Base-by-base conservation (phyloP, 2,113 vertebrate species). In the Phalacrocorax pelagicus region DNA sequence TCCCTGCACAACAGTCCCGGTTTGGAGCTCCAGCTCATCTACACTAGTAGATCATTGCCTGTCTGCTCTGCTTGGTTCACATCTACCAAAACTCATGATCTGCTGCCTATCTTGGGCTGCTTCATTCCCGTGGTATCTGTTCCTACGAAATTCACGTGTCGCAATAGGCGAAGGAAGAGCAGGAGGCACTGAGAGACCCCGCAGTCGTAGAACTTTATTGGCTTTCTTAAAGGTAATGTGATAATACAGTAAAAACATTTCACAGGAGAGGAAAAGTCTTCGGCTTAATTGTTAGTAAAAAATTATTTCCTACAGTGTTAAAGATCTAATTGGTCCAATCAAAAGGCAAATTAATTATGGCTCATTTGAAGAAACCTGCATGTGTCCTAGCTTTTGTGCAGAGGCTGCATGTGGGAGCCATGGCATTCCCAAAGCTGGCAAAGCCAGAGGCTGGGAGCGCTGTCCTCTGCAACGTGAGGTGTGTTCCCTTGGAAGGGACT, bases 301-400 rank as follows among this genome's bases (percentile, higher is more conserved):
- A 96, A 94, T 72, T 80, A 89, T 96, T 95, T 97, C 92, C 88
- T 80, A 40, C 65, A 72, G 94, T 93, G 94, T 73, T 91, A 44
- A 66, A 66, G 95, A 96, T 90, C 86, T 97, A 96, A 97, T 97
- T 95, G 96, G 89, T 89, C 96, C 81, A 95, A 95, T 95, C 85
- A 82, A 93, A 96, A 95, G 96, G 94, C 95, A 97, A 90, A 93
- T 97, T 96, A 95, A 97, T 84, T 93, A 84, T 11, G 15, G 90
- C 96, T 97, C 94, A 49, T 97, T 97, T 94, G 96, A 73, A 89
- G 91, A 70, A 75, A 81, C 92, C 84, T 75, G 89, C 78, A 2
- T 86, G 89, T 59, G 91, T 38, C 88, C 84, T 20, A 11, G 62
- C 51, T 55, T n/a, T 24, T 61, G 77, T 27, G 77, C 70, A 44